These are phyloP conservation scores for Dusona sp. DNA, from an alignment of 2,888 invertebrate genomes.

Conservation along the genomic window DNA sequence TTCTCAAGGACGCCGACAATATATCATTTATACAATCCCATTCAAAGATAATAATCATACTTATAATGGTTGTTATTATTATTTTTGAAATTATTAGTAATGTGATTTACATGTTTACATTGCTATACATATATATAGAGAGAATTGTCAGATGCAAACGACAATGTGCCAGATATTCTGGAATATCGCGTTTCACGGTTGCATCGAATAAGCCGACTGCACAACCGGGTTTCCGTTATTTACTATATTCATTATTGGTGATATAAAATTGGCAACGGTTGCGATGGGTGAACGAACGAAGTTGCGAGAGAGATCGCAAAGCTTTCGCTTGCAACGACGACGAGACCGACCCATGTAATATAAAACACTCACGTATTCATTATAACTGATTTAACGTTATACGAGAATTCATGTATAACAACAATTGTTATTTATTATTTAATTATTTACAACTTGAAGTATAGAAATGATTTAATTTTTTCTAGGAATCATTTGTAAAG, in stretches of 20 bases:
- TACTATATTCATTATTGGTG: conserved; percentile 17
- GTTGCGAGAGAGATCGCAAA: conserved; percentile 33
- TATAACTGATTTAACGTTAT: too few species aligned
- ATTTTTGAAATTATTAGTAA: neutral
- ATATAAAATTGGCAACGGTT: conserved; percentile 51
- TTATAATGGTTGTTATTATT: neutral
- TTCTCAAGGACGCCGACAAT: too few species aligned
- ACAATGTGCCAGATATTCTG: conserved; percentile 39
- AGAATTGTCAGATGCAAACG: conserved; percentile 55
- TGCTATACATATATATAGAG: neutral
- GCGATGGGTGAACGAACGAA: conserved; percentile 63
- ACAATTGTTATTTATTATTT: neutral
- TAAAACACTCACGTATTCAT: neutral
- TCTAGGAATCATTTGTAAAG: neutral
- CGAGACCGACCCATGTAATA: conserved; percentile 6
- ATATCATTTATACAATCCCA: neutral
- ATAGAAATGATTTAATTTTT: neutral
- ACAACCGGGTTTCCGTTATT: conserved; percentile 48
- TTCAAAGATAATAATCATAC: neutral
- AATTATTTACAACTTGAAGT: neutral
- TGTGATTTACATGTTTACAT: neutral
- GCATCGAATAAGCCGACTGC: conserved; percentile 60
- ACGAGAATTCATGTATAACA: too few species aligned
- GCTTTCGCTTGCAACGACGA: conserved; percentile 48
- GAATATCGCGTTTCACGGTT: conserved; percentile 70